A percentile compares a stretch with the other conserved stretches of the same genome.
These are phyloP conservation scores for Pheucticus melanocephalus DNA, from an alignment of 2,113 vertebrate species.

Conservation along the genomic window DNA sequence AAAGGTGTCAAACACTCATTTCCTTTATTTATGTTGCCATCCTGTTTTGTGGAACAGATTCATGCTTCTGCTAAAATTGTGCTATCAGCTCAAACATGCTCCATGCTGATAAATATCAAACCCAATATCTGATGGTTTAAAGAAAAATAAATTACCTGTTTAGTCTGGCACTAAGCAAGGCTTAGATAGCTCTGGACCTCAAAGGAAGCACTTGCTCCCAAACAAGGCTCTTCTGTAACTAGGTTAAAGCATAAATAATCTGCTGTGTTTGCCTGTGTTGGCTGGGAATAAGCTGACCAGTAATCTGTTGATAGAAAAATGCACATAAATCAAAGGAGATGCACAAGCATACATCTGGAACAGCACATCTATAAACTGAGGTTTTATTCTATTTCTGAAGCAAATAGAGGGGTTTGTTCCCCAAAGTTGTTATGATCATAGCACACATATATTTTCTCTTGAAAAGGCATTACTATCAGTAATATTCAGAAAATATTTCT, in stretches of 20 bases:
- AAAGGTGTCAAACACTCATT: neutral
- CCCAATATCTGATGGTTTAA: neutral
- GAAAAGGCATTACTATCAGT: neutral
- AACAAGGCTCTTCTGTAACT: neutral
- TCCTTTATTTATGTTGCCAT: neutral
- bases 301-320: slow-evolving; percentile 3
- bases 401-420: neutral
- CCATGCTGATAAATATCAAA: neutral
- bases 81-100: neutral
- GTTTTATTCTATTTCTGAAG: neutral
- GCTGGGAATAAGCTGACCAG: neutral
- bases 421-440: neutral
- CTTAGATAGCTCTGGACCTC: neutral
- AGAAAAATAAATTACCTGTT: neutral
- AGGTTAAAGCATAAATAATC: neutral
- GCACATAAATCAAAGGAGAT: neutral
- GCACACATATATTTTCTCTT: neutral
- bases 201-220: neutral
- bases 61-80: neutral
- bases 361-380: rapidly evolving
- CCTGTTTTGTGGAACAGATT: neutral
- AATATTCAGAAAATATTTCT: neutral
- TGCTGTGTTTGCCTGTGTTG: neutral
- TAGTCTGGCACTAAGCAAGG: neutral
- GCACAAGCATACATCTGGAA: neutral